phyloP scores from a whole-genome alignment of 2,113 vertebrate genomes.

The Verasper variegatus region DNA sequence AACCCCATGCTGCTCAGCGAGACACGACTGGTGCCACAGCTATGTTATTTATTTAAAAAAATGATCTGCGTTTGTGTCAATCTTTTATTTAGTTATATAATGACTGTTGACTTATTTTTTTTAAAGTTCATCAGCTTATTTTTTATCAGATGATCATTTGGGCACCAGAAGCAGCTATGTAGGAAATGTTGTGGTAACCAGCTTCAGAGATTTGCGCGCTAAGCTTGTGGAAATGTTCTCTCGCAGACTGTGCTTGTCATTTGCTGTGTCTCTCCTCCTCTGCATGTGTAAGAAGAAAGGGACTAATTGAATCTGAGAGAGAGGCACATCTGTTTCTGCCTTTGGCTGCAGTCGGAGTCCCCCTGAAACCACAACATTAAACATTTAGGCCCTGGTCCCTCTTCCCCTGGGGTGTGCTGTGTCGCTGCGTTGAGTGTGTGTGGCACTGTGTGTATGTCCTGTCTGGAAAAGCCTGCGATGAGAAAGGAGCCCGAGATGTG shows the following conservation, averaged over 20 bases:
- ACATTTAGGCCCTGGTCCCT: conserved; percentile 64
- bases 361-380: conserved; percentile 78
- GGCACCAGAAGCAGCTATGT: background rate
- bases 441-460: conserved; percentile 9
- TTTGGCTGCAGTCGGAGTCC: conserved; percentile 71
- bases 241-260: conserved; percentile 38
- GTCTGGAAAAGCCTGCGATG: conserved; percentile 24
- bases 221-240: conserved; percentile 23
- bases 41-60: background rate
- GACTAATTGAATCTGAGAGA: conserved; percentile 76
- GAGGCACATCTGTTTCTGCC: conserved; percentile 79
- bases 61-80: background rate
- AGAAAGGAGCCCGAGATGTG: conserved; percentile 50
- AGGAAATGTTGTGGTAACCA: conserved; percentile 2
- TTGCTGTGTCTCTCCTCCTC: conserved; percentile 45
- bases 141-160: background rate
- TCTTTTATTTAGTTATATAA: background rate
- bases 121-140: background rate
- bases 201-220: conserved; percentile 19
- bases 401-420: conserved; percentile 40
- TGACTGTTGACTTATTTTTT: background rate
- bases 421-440: conserved; percentile 39
- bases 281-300: conserved; percentile 50
- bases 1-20: conserved; percentile 9
- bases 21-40: background rate